A percentile compares a stretch with the other conserved stretches of the same genome.
phyloP scores from a whole-genome alignment of 2,888 invertebrate genomes.

The Xanthia icteritia region DNA sequence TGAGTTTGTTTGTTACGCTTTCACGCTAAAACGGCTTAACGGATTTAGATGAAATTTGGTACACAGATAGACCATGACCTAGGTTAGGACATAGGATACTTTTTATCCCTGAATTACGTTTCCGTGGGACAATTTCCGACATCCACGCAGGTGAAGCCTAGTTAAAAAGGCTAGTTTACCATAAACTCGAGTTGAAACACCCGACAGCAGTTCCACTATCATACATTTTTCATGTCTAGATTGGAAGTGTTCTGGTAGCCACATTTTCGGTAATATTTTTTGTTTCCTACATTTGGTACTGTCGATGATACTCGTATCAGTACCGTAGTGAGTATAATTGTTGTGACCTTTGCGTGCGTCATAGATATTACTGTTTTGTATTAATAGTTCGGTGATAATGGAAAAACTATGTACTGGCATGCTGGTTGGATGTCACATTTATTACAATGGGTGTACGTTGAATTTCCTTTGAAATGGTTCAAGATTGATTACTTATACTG shows the following conservation, averaged over 20 bases:
- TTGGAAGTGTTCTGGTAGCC: neutral
- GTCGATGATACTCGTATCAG: slow-evolving; percentile 16
- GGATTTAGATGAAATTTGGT: no score
- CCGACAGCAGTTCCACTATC: no score
- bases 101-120: no score
- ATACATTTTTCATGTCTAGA: neutral
- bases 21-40: no score
- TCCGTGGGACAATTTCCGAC: no score
- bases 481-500: no score
- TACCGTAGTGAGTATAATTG: slow-evolving; percentile 47
- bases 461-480: neutral
- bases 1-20: no score
- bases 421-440: slow-evolving; percentile 11
- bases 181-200: no score
- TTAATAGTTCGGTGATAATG: slow-evolving; percentile 53
- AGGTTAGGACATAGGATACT: no score
- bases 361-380: slow-evolving; percentile 60
- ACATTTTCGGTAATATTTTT: slow-evolving; percentile 10
- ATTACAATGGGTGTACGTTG: neutral
- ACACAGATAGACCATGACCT: no score
- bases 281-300: slow-evolving; percentile 20
- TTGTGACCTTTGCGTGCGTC: slow-evolving; percentile 66
- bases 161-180: no score
- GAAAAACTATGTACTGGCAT: slow-evolving; percentile 30
- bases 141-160: no score